A percentile compares a stretch with the other conserved stretches of the same genome.
These are phyloP conservation scores for Ectemnius lituratus DNA, from an alignment of 2,888 invertebrate species.

Conservation along the genomic window DNA sequence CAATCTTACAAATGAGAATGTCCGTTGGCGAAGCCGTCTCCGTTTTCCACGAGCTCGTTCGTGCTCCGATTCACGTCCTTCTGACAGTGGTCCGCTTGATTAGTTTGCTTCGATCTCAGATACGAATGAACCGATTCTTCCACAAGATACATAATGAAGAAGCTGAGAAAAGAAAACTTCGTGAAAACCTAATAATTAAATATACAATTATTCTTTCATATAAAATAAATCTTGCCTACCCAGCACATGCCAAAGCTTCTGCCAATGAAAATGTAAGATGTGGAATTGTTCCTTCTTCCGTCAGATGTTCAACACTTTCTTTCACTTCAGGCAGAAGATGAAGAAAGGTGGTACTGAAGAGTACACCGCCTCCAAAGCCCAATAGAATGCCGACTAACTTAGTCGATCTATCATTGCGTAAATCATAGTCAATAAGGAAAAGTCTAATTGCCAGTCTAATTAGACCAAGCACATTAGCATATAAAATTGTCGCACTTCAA, in stretches of 20 bases:
- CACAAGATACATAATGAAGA: constrained; percentile 80
- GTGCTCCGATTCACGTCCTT: constrained; percentile 68
- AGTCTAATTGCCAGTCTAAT: too few relatives aligned
- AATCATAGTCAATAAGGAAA: neutral
- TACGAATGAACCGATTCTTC: constrained; percentile 88
- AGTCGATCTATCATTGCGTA: constrained; percentile 60
- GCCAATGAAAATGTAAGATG: constrained; percentile 83
- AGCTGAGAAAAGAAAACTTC: constrained; percentile 52
- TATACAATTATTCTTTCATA: neutral
- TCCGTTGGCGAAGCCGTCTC: constrained; percentile 46
- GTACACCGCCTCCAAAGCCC: constrained; percentile 91
- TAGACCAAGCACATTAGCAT: too few relatives aligned
- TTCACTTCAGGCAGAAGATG: constrained; percentile 90
- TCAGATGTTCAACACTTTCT: constrained; percentile 83
- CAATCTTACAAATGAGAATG: constrained; percentile 64
- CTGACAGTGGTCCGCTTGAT: constrained; percentile 19
- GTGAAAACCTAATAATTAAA: too few relatives aligned
- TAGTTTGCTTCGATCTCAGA: constrained; percentile 75
- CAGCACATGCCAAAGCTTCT: constrained; percentile 84
- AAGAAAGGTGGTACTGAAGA: constrained; percentile 89
- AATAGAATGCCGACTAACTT: constrained; percentile 82
- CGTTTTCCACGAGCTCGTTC: constrained; percentile 72
- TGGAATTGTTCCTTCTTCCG: constrained; percentile 77
- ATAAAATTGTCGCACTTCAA: too few relatives aligned
- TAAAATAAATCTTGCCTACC: constrained; percentile 61